These are phyloP conservation scores for Noctua janthe DNA, from an alignment of 2,888 invertebrate genomes.

Conservation along the genomic window DNA sequence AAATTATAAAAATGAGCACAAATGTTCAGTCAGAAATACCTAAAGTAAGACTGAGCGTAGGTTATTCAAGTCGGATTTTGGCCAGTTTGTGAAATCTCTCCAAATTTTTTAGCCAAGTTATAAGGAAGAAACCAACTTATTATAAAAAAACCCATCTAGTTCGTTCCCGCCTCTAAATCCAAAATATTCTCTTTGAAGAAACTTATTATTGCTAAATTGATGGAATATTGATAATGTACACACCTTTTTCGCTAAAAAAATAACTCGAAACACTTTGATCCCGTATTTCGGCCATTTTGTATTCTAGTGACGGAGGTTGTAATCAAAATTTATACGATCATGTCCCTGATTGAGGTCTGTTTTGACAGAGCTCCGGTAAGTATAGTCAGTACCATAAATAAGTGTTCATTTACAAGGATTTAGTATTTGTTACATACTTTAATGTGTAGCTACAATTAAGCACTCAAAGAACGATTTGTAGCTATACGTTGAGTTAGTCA, in stretches of 20 bases:
- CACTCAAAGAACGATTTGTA: not conserved
- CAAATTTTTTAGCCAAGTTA: not conserved
- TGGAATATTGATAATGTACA: slow-evolving; percentile 75
- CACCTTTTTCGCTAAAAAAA: slow-evolving; percentile 69
- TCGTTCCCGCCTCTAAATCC: not conserved
- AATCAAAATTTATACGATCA: slow-evolving; percentile 76
- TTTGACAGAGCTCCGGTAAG: slow-evolving; percentile 59
- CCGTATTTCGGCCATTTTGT: slow-evolving; percentile 70
- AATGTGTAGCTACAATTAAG: not conserved
- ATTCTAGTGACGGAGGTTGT: slow-evolving; percentile 73
- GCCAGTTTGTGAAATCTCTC: not conserved
- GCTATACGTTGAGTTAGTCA: too few species aligned
- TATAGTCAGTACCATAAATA: not conserved
- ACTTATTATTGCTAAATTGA: slow-evolving; percentile 65
- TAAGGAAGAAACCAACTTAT: slow-evolving; percentile 5
- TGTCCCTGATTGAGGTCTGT: slow-evolving; percentile 66
- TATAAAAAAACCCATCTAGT: slow-evolving; percentile 3
- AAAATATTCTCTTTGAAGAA: slow-evolving; percentile 54
- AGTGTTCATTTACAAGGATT: not conserved
- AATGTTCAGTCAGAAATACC: not conserved
- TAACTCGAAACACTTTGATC: slow-evolving; percentile 75
- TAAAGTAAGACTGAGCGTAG: not conserved
- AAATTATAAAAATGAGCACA: not conserved
- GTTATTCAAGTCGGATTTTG: not conserved
- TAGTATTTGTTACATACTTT: not conserved